A percentile compares a stretch with the other conserved stretches of the same genome.
Evolutionary conservation across 2,888 invertebrate genomes (phyloP).

Genomic region (Leucophenga maculata): DNA sequence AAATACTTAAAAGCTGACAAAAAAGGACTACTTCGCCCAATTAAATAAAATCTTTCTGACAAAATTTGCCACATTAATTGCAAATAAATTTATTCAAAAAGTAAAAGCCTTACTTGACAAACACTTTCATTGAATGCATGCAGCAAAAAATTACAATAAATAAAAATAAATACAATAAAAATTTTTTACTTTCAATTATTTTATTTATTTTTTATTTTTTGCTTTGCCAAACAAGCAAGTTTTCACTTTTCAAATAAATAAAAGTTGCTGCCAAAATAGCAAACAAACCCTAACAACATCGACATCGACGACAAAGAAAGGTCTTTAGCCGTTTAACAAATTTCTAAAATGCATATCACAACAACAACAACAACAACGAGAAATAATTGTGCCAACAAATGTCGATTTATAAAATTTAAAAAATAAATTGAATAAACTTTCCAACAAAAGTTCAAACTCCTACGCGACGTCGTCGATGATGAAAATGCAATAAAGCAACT

Average conservation of each 20-base stretch:
- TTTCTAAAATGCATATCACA: conserved; percentile 57
- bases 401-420: neutral
- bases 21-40: no score
- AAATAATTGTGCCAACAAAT: conserved; percentile 62
- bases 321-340: conserved; percentile 59
- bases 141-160: neutral
- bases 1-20: no score
- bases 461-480: conserved; percentile 39
- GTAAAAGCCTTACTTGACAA: neutral
- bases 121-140: conserved; percentile 5
- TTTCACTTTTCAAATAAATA: conserved; percentile 45
- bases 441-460: conserved; percentile 61
- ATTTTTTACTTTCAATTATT: conserved; percentile 45
- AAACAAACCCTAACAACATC: neutral
- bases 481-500: conserved; percentile 45
- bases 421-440: conserved; percentile 45
- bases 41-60: no score
- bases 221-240: conserved; percentile 7
- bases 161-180: conserved; percentile 24
- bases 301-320: conserved; percentile 16
- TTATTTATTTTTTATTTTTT: no score
- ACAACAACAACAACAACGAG: conserved; percentile 17
- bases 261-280: conserved; percentile 3
- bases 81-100: neutral
- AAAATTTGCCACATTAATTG: no score